Percentiles rank a stretch among this genome's conserved stretches.
Conservation (phyloP, 1,140 invertebrate species). For the Drosophila sucinea region DNA sequence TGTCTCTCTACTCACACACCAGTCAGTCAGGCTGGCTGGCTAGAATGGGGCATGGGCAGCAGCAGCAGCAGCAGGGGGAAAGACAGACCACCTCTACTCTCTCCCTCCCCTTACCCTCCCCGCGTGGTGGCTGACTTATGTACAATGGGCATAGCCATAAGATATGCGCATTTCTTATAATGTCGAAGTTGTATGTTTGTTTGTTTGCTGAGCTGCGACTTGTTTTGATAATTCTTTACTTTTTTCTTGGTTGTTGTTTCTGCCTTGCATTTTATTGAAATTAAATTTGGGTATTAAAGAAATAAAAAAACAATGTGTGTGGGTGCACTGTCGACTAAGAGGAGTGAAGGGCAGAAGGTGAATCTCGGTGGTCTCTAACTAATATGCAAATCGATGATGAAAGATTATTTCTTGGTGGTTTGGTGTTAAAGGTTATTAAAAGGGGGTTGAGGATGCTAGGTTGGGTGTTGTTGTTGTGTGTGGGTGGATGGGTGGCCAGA, state of each 20-base stretch:
- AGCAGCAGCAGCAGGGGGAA: neutral
- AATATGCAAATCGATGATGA: constrained; percentile 63
- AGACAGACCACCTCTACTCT: constrained; percentile 37
- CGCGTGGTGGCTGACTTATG: constrained; percentile 56
- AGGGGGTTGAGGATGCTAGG: neutral
- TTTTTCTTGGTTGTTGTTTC: constrained; percentile 16
- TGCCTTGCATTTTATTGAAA: constrained; percentile 49
- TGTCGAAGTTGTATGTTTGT: constrained; percentile 59
- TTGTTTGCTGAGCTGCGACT: constrained; percentile 75
- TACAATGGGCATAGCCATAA: constrained; percentile 74
- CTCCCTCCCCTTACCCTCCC: constrained; percentile 21
- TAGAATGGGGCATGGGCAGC: constrained; percentile 14
- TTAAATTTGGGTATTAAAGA: constrained; percentile 54
- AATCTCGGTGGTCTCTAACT: constrained; percentile 40
- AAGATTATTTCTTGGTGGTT: neutral
- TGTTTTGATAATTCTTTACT: constrained; percentile 65
- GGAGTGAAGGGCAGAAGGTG: neutral
- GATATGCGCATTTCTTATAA: constrained; percentile 81
- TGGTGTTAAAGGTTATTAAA: constrained; percentile 11
- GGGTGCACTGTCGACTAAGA: constrained; percentile 5
- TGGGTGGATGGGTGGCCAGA: constrained; percentile 57
- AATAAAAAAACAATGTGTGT: neutral
- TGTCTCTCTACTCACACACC: constrained; percentile 5
- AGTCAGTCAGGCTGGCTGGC: constrained; percentile 4
- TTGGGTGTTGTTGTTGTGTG: constrained; percentile 31